phyloP scores from a whole-genome alignment of 2,888 invertebrate species.

The Blastobasis adustella region DNA sequence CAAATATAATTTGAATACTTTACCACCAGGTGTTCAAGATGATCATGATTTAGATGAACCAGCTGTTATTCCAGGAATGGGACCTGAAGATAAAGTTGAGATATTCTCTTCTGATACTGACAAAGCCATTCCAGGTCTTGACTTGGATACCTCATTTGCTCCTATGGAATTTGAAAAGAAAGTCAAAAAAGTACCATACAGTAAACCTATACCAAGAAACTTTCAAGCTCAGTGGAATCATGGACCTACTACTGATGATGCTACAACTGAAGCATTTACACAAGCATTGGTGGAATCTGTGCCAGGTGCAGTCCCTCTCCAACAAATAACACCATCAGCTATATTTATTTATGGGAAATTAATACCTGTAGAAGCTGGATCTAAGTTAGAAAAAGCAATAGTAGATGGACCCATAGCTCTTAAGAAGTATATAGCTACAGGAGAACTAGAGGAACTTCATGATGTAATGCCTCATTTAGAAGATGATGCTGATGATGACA shows the following conservation, averaged over 20 bases:
- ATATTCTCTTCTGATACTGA: conserved; percentile 76
- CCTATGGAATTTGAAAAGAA: conserved; percentile 83
- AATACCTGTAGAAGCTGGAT: conserved; percentile 84
- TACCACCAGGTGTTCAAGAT: conserved; percentile 84
- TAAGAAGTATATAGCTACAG: conserved; percentile 85
- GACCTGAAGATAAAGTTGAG: conserved; percentile 95
- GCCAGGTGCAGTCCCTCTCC: conserved; percentile 85
- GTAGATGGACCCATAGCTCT: conserved; percentile 85
- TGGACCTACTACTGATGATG: conserved; percentile 74
- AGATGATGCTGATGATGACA: conserved; percentile 73
- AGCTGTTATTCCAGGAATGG: conserved; percentile 95
- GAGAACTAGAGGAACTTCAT: conserved; percentile 86
- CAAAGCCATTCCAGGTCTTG: conserved; percentile 89
- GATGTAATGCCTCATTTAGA: conserved; percentile 84
- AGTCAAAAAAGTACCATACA: conserved; percentile 91
- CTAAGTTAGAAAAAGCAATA: conserved; percentile 84
- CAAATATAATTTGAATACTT: conserved; percentile 95
- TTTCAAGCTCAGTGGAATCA: conserved; percentile 99
- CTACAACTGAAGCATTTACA: conserved; percentile 76
- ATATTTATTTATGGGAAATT: conserved; percentile 90
- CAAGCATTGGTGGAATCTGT: conserved; percentile 84
- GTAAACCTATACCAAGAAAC: conserved; percentile 96
- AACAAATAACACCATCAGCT: conserved; percentile 85
- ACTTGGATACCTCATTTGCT: conserved; percentile 80
- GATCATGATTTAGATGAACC: conserved; percentile 80